Evolutionary conservation across 2,888 invertebrate species (phyloP), one percentile per base, ranked within the genome.

Genomic region (Clusia tigrina): DNA sequence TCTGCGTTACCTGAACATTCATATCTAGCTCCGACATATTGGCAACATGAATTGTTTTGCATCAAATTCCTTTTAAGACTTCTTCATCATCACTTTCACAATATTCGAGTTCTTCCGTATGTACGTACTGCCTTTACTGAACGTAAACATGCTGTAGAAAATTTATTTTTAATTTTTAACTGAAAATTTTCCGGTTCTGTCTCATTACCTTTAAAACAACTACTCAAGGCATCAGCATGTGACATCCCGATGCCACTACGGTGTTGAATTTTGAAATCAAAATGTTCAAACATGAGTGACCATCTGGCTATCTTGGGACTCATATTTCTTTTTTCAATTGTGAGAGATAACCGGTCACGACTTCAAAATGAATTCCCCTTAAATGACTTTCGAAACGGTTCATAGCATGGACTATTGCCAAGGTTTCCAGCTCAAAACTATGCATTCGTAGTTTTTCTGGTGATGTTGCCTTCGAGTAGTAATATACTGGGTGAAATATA

Each of bases 201-300:
- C 1, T 56, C 32, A 26, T 62, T 25, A 54, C 60, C 42, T 26
- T 60, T 58, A 5, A 54, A 46, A 25, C 51, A 56, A 17, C 73
- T 53, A 64, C 81, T 81, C 5, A 81, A 46, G 0, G 77, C 78
- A 66, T 81, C 80, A 0, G 66, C 76, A 63, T 80, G 78, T 22
- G 58, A 54, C 76, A 80, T 78, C 18, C 64, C 65, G 1, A 25
- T 10, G 0, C 76, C 85, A 60, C 83, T 81, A 52, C 78, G 67
- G 66, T 81, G 79, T 58, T 76, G 71, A 15, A 80, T 63, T 2
- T 25, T 62, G 37, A 75, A 76, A 65, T 78, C 71, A 38, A 68
- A 81, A 2, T 80, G 76, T 53, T 78, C 71, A 1, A 79, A 66
- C n/a, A 67, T 53, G n/a, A 78, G 54, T 58, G 76, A 74, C 79